A percentile compares a stretch with the other conserved stretches of the same genome.
phyloP scores from a whole-genome alignment of 2,888 invertebrate species.

The Eupeodes luniger region DNA sequence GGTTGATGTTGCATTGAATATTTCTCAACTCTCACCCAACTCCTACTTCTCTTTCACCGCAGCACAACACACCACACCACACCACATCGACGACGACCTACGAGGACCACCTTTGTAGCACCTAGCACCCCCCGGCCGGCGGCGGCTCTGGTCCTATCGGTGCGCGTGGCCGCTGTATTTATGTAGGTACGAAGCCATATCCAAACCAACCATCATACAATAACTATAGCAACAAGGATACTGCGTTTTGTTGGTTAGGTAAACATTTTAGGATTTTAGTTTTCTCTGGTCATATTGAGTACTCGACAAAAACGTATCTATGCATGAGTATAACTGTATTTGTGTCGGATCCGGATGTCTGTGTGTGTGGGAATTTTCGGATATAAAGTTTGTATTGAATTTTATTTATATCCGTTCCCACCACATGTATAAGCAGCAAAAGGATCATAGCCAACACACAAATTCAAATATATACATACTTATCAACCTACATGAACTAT shows the following conservation, averaged over 20 bases:
- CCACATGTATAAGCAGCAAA: conserved; percentile 63
- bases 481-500: conserved; percentile 36
- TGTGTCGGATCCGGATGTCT: conserved; percentile 2
- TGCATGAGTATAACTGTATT: conserved; percentile 39
- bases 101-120: neutral
- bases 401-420: conserved; percentile 72
- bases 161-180: conserved; percentile 69
- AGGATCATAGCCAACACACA: conserved; percentile 65
- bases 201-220: conserved; percentile 44
- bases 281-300: conserved; percentile 68
- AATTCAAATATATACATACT: conserved; percentile 28
- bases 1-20: conserved; percentile 55
- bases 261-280: conserved; percentile 74
- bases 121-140: conserved; percentile 19
- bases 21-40: conserved; percentile 11
- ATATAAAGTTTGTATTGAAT: conserved; percentile 72
- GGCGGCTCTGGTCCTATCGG: conserved; percentile 23
- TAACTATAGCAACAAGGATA: conserved; percentile 54
- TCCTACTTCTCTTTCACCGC: conserved; percentile 12
- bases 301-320: conserved; percentile 37
- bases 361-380: conserved; percentile 64
- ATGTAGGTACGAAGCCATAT: conserved; percentile 34
- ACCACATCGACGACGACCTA: too few species aligned
- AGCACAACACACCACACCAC: neutral
- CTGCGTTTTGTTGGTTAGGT: conserved; percentile 68